Conservation (phyloP, 1,140 invertebrate genomes). For the Chrysomallon squamiferum region DNA sequence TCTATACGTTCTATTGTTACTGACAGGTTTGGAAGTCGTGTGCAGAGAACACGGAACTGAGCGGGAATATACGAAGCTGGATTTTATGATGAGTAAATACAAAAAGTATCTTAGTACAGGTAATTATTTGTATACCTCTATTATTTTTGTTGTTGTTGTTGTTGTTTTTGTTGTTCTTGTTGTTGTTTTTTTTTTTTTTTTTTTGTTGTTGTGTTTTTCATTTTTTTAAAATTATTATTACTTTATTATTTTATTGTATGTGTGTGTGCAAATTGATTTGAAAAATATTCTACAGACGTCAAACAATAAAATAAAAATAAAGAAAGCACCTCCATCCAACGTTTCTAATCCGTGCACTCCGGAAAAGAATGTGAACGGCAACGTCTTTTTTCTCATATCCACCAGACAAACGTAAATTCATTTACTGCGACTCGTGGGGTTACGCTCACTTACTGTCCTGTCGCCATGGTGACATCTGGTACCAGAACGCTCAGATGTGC, state of each 20-base stretch:
- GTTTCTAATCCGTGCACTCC: conserved; percentile 21
- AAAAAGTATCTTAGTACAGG: not conserved
- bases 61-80: conserved; percentile 7
- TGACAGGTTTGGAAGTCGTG: conserved; percentile 8
- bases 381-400: conserved; percentile 11
- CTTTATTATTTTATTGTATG: too few relatives aligned
- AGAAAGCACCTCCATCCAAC: not conserved
- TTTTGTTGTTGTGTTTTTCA: too few relatives aligned
- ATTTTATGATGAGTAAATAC: conserved; percentile 3
- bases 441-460: conserved; percentile 8
- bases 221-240: too few relatives aligned
- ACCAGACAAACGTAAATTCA: conserved; percentile 7
- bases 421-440: conserved; percentile 27
- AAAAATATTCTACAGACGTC: too few relatives aligned
- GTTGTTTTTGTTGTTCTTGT: too few relatives aligned
- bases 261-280: too few relatives aligned
- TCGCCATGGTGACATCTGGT: too few relatives aligned
- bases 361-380: not conserved
- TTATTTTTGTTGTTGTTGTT: too few relatives aligned
- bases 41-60: conserved; percentile 12
- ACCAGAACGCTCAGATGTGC: too few relatives aligned
- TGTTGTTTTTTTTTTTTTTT: too few relatives aligned
- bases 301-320: too few relatives aligned
- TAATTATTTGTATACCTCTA: not conserved
- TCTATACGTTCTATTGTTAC: too few relatives aligned